phyloP scores from a whole-genome alignment of 2,888 invertebrate genomes.

The Erebia aethiops region DNA sequence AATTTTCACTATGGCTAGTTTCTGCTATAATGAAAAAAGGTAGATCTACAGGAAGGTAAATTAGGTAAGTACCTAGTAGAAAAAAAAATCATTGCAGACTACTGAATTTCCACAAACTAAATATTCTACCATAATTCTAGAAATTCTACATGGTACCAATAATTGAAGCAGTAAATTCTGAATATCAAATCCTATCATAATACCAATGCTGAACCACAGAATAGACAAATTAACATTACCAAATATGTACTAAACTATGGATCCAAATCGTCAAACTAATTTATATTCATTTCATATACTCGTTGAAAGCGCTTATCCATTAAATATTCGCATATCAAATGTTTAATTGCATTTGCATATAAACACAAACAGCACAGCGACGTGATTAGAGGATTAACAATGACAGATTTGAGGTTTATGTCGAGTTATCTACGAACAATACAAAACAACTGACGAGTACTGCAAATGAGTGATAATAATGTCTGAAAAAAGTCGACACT shows the following conservation, averaged over 20 bases:
- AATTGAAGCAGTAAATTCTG: background rate
- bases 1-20: no score
- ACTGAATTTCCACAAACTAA: background rate
- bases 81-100: no score
- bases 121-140: background rate
- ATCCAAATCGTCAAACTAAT: constrained; percentile 2
- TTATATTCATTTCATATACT: constrained; percentile 13
- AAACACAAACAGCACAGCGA: constrained; percentile 48
- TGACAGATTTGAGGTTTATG: constrained; percentile 15
- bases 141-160: background rate
- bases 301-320: constrained; percentile 18
- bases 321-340: constrained; percentile 48
- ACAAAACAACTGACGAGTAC: background rate
- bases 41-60: no score
- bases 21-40: no score
- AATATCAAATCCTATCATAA: background rate
- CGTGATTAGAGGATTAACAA: constrained; percentile 27
- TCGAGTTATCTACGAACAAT: background rate
- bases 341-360: constrained; percentile 57
- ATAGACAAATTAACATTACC: background rate
- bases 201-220: background rate
- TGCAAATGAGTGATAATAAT: no score
- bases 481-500: no score
- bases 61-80: no score
- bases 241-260: constrained; percentile 2